Percentiles rank a stretch among this genome's conserved stretches.
These are phyloP conservation scores for Maniola jurtina DNA, from an alignment of 1,140 invertebrate genomes.

Conservation along the genomic window DNA sequence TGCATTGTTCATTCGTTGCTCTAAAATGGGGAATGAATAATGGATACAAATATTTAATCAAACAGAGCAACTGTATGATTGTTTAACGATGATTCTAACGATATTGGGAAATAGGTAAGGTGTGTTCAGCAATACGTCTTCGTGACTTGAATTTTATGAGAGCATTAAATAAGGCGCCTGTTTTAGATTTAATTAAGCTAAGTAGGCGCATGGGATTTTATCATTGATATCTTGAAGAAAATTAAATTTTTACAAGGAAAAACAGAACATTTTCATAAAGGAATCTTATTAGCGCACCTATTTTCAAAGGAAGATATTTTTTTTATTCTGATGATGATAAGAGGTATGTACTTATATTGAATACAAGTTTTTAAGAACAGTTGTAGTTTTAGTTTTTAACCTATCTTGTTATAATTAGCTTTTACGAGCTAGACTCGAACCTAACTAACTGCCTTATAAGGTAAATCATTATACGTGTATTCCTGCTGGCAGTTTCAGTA, in stretches of 20 bases:
- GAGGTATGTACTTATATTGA: too few species aligned
- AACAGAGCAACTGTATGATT: background rate
- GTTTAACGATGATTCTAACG: constrained; percentile 17
- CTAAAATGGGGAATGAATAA: too few species aligned
- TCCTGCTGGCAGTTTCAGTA: too few species aligned
- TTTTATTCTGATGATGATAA: background rate
- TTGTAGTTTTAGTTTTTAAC: too few species aligned
- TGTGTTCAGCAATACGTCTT: constrained; percentile 48
- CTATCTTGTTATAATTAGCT: too few species aligned
- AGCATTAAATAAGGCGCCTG: constrained; percentile 48
- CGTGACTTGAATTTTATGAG: constrained; percentile 51
- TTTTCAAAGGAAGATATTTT: background rate
- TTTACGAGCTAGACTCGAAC: too few species aligned
- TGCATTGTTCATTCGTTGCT: too few species aligned
- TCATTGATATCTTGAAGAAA: background rate
- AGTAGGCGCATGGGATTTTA: constrained; percentile 8
- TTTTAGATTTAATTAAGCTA: constrained; percentile 55
- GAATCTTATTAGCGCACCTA: background rate
- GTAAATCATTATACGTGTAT: too few species aligned
- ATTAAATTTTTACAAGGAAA: constrained; percentile 6
- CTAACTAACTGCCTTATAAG: too few species aligned
- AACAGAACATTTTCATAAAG: background rate
- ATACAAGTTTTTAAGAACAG: too few species aligned
- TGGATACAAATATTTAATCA: too few species aligned
- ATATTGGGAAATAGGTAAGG: constrained; percentile 61